These are phyloP conservation scores for Pangasianodon hypophthalmus DNA, from an alignment of 2,113 vertebrate genomes.

Conservation along the genomic window DNA sequence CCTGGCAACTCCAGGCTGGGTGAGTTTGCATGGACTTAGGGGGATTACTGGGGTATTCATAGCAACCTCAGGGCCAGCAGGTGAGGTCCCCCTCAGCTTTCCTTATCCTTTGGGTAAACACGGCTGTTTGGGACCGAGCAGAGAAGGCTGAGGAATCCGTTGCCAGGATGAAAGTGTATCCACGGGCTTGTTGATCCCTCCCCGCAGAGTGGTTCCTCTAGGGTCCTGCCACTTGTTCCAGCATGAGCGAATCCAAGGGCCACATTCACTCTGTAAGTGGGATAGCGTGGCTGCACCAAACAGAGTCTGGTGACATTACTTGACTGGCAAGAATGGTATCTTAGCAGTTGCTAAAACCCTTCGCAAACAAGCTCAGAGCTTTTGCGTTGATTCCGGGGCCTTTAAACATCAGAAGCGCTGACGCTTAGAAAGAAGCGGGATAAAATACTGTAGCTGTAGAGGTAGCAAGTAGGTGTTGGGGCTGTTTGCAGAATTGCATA, in stretches of 20 bases:
- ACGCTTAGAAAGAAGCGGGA: background rate
- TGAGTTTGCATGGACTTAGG: constrained; percentile 76
- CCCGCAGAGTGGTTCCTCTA: constrained; percentile 54
- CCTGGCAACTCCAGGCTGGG: constrained; percentile 52
- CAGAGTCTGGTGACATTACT: constrained; percentile 92
- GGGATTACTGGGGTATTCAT: constrained; percentile 93
- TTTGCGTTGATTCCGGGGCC: constrained; percentile 48
- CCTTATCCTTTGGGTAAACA: constrained; percentile 96
- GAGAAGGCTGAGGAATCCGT: constrained; percentile 64
- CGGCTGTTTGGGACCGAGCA: constrained; percentile 56
- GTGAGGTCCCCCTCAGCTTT: constrained; percentile 80
- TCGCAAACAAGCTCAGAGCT: constrained; percentile 68
- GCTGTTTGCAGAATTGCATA: background rate
- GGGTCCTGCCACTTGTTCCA: constrained; percentile 72
- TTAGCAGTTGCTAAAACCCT: constrained; percentile 79
- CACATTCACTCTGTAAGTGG: constrained; percentile 86
- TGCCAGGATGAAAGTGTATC: constrained; percentile 86
- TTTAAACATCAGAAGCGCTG: constrained; percentile 41
- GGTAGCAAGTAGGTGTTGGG: too few relatives aligned
- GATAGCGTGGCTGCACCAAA: constrained; percentile 77
- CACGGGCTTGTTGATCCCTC: constrained; percentile 72
- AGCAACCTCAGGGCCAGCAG: constrained; percentile 85
- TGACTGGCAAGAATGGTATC: constrained; percentile 84
- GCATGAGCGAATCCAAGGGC: constrained; percentile 73
- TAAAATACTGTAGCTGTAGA: background rate